Base-by-base conservation (phyloP, 2,113 vertebrate genomes). In the Plecotus auritus region DNA sequence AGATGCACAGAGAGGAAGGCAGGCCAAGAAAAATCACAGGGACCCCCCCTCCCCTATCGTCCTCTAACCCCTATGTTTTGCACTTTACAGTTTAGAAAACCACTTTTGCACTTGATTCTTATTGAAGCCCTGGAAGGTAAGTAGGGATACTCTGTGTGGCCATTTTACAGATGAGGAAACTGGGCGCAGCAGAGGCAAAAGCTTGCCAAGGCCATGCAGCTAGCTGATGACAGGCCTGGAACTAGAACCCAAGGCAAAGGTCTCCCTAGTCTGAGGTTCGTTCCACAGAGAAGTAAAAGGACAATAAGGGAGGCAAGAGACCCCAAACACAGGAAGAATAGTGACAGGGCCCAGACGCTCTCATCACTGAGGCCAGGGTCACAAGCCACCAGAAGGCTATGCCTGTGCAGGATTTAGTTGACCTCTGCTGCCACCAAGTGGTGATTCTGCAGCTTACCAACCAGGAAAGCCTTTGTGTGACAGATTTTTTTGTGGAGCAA, bases 371-470 rank as follows among this genome's bases (percentile, higher is more conserved):
- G 54, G 13, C 45, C 22, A 30, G 11, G 1, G 61, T 35, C 40
- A 9, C 12, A 2, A 70, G 32, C 28, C 35, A 2, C 32, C 20
- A 42, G 81, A 35, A 22, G 5, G 6, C 0, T 30, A 0, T 10
- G 0, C 35, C 56, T 42, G 32, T 1, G 0, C 32, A 45, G 22
- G 2, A 1, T 82, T 95, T 67, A 4, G 10, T 47, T 97, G 85
- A 76, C 10, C 56, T 95, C 69, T 97, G 93, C 96, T 97, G 95
- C 94, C 96, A 88, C 42, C 94, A 59, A 74, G 94, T 94, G 97
- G 95, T 0, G 0, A 26, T 66, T 76, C 32, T 78, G 3, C 6
- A 56, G 30, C 8, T 56, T 74, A 85, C 2, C 82, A 87, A 26
- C 37, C 35, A 80, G 42, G 70, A 23, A 61, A 47, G 4, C 1